phyloP scores from a whole-genome alignment of 2,888 invertebrate species.

The Sipha maydis region DNA sequence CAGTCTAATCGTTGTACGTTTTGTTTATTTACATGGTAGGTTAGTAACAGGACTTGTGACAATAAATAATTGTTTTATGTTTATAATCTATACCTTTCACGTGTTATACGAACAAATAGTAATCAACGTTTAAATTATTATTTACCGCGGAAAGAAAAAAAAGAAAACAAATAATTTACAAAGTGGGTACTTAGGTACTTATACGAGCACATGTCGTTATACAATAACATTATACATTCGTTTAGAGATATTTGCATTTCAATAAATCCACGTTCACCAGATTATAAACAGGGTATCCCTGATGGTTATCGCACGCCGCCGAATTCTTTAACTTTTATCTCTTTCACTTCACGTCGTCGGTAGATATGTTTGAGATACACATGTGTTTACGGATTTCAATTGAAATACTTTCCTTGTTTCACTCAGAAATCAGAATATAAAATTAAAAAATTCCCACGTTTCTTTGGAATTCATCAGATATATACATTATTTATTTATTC shows the following conservation, averaged over 20 bases:
- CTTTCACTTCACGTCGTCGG: background rate
- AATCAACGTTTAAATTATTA: background rate
- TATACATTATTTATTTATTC: background rate
- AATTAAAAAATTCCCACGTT: slow-evolving; percentile 41
- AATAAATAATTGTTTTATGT: no score
- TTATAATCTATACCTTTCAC: no score
- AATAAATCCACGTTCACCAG: background rate
- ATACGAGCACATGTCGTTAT: background rate
- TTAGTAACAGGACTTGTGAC: no score
- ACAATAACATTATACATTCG: background rate
- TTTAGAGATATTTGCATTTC: slow-evolving; percentile 38
- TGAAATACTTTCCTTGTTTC: no score
- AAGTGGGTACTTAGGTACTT: no score
- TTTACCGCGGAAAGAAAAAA: background rate
- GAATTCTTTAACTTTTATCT: background rate
- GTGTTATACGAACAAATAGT: background rate
- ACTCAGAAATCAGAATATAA: no score
- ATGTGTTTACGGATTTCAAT: background rate
- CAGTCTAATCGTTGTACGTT: no score
- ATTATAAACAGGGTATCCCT: background rate
- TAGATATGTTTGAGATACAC: background rate
- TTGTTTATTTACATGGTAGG: no score
- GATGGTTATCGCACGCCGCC: slow-evolving; percentile 17
- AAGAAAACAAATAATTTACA: background rate
- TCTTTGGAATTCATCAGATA: slow-evolving; percentile 12